Percentiles rank a stretch among this genome's conserved stretches.
Conservation (phyloP, 2,888 invertebrate species). For the Archaeoteleia sp. region DNA sequence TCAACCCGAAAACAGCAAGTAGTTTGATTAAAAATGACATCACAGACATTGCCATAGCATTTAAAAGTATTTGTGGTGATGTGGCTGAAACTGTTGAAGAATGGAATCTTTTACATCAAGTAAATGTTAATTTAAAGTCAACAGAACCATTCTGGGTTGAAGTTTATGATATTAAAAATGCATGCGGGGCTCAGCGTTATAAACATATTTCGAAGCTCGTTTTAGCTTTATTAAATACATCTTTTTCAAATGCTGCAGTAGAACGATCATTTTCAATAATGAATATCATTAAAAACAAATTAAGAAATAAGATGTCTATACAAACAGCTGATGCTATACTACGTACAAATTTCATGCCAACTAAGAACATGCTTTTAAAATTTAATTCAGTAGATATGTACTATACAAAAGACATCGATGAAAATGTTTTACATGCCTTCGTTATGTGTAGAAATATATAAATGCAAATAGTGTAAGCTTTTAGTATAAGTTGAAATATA, state of each 20-base stretch:
- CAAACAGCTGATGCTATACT: conserved; percentile 22
- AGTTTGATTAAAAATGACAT: not conserved
- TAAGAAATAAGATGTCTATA: conserved; percentile 28
- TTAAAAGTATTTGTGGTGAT: conserved; percentile 7
- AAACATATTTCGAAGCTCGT: not conserved
- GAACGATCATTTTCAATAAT: conserved; percentile 42
- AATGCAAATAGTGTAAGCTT: no score
- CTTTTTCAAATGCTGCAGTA: conserved; percentile 46
- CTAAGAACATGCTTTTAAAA: conserved; percentile 8
- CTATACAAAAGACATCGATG: conserved; percentile 6
- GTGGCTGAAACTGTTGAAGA: conserved; percentile 15
- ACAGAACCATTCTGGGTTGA: conserved; percentile 14
- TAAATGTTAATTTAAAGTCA: no score
- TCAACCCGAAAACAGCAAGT: not conserved
- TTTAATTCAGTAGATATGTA: conserved; percentile 18
- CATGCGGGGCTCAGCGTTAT: conserved; percentile 1
- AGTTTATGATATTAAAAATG: conserved; percentile 13
- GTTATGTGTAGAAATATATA: no score
- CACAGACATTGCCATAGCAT: not conserved
- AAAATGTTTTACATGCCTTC: conserved; percentile 1
- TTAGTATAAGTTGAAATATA: no score
- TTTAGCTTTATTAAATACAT: conserved; percentile 12
- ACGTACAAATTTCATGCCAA: conserved; percentile 17
- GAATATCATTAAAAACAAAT: conserved; percentile 36
- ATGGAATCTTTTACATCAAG: conserved; percentile 14